A percentile compares a stretch with the other conserved stretches of the same genome.
Conservation (phyloP, 2,888 invertebrate species). For the Ophion slaviceki region DNA sequence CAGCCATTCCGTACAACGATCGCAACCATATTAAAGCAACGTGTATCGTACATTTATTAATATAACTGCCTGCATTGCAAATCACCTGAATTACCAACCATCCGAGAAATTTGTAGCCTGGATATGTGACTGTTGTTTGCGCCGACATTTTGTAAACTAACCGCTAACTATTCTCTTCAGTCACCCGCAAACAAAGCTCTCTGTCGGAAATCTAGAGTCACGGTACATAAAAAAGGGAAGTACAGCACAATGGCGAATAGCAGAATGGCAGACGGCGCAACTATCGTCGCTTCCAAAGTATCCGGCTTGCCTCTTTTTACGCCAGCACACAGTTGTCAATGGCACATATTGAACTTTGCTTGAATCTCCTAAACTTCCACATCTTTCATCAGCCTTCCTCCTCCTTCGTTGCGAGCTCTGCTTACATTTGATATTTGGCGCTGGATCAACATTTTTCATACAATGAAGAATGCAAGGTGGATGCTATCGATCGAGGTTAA, state of each 20-base stretch:
- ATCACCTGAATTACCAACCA: constrained; percentile 20
- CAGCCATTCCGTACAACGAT: not conserved
- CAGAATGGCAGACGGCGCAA: not conserved
- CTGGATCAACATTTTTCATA: not conserved
- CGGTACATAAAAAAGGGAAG: not conserved
- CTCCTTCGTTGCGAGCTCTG: not conserved
- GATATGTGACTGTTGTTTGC: constrained; percentile 27
- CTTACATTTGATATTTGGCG: not conserved
- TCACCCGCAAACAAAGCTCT: not conserved
- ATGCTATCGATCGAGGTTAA: not conserved
- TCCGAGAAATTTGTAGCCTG: constrained; percentile 27
- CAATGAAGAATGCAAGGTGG: not conserved
- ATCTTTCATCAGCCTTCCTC: not conserved
- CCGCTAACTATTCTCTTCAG: constrained; percentile 21
- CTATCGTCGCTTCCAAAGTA: not conserved
- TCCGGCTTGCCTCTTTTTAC: constrained; percentile 8
- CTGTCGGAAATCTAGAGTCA: constrained; percentile 23
- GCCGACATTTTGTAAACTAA: constrained; percentile 35
- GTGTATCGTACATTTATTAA: constrained; percentile 36
- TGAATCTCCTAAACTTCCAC: not conserved
- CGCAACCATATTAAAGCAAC: not conserved
- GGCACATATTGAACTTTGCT: not conserved
- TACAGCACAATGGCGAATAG: constrained; percentile 1
- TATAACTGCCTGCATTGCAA: constrained; percentile 35
- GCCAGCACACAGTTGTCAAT: not conserved